Conservation (phyloP, 2,888 invertebrate species). For the Endomychus coccineus region DNA sequence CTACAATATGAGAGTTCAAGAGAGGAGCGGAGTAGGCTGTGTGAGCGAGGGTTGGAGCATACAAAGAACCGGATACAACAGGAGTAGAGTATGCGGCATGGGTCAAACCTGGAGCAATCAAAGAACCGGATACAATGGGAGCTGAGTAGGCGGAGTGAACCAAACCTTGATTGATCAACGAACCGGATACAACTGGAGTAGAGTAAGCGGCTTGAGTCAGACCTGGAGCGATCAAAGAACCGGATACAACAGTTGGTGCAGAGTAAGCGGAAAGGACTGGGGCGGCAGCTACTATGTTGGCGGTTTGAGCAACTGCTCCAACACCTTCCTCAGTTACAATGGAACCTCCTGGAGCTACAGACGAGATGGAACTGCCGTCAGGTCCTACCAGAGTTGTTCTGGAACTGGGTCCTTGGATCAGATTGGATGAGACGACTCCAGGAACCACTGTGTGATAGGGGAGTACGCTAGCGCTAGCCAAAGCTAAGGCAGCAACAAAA, state of each 20-base stretch:
- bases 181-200: slow-evolving; percentile 16
- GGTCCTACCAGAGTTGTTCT: slow-evolving; percentile 29
- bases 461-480: slow-evolving; percentile 25
- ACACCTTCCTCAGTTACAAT: slow-evolving; percentile 26
- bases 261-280: not conserved
- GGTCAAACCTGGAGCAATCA: slow-evolving; percentile 17
- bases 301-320: slow-evolving; percentile 14
- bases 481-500: slow-evolving; percentile 29
- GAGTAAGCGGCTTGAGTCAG: slow-evolving; percentile 19
- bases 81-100: slow-evolving; percentile 14
- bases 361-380: slow-evolving; percentile 31
- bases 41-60: slow-evolving; percentile 11
- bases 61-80: slow-evolving; percentile 15
- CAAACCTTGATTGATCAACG: slow-evolving; percentile 14
- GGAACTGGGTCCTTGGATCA: slow-evolving; percentile 32
- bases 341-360: slow-evolving; percentile 30
- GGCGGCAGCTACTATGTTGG: not conserved
- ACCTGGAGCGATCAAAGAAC: slow-evolving; percentile 19
- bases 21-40: too few relatives aligned
- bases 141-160: slow-evolving; percentile 12
- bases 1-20: too few relatives aligned
- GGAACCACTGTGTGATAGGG: slow-evolving; percentile 13
- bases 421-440: slow-evolving; percentile 22
- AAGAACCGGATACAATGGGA: slow-evolving; percentile 7
- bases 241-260: slow-evolving; percentile 14